Conservation (phyloP, 2,888 invertebrate genomes). For the Acronicta alni region DNA sequence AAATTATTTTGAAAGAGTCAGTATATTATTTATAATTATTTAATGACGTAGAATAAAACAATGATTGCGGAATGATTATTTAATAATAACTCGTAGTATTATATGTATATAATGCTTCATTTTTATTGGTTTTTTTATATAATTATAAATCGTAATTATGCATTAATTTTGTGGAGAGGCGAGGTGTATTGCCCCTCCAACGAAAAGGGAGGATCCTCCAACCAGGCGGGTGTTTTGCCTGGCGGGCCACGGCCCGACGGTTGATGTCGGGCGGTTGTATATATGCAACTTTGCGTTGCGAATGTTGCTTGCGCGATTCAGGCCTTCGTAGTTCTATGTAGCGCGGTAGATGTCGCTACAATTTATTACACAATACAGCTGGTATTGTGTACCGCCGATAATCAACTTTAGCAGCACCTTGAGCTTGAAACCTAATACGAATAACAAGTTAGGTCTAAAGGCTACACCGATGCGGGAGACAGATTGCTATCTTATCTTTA, state of each 20-base stretch:
- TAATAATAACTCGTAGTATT: background rate
- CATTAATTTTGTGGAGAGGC: background rate
- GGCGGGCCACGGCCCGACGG: too few relatives aligned
- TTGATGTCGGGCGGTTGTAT: too few relatives aligned
- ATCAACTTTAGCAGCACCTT: slow-evolving; percentile 5
- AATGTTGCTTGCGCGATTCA: too few relatives aligned
- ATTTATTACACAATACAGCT: too few relatives aligned
- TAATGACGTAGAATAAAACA: background rate
- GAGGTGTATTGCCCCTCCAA: too few relatives aligned
- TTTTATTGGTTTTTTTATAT: background rate
- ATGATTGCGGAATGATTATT: background rate
- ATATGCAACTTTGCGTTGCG: too few relatives aligned
- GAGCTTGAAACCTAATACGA: slow-evolving; percentile 31
- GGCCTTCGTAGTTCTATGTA: too few relatives aligned
- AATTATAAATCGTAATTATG: background rate
- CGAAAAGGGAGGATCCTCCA: too few relatives aligned
- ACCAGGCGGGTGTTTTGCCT: too few relatives aligned
- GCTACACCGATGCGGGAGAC: slow-evolving; percentile 24
- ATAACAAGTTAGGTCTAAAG: slow-evolving; percentile 21
- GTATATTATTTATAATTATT: background rate
- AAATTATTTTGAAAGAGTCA: background rate
- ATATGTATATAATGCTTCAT: background rate
- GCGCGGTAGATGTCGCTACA: too few relatives aligned
- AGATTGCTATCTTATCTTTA: slow-evolving; percentile 26
- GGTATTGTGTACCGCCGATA: background rate